Percentiles rank a stretch among this genome's conserved stretches.
These are phyloP conservation scores for Apostichopus japonicus DNA, from an alignment of 35 echinoderm and acorn worm species.

Conservation along the genomic window DNA sequence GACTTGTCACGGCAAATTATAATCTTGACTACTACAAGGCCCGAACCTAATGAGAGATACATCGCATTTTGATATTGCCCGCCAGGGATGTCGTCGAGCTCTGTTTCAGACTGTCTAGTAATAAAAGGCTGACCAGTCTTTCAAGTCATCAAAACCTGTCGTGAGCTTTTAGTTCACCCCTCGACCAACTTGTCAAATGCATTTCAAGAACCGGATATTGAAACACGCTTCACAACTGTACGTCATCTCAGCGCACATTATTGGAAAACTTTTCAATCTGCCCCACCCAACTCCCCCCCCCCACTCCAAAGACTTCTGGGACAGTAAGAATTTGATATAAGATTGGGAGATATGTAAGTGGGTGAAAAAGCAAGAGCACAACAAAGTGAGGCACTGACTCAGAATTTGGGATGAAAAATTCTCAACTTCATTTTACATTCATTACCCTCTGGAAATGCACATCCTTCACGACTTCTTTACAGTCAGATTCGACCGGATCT, in stretches of 20 bases:
- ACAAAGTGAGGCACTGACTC: not conserved
- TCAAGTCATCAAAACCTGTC: constrained; percentile 27
- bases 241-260: constrained; percentile 23
- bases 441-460: not conserved
- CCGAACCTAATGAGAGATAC: not conserved
- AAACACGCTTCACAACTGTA: constrained; percentile 2
- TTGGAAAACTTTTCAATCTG: not conserved
- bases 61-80: not conserved
- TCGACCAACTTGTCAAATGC: constrained; percentile 1
- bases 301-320: not conserved
- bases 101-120: not conserved
- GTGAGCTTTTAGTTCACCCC: not conserved
- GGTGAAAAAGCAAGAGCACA: not conserved
- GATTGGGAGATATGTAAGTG: not conserved
- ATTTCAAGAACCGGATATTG: constrained; percentile 30
- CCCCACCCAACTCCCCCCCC: too few relatives aligned
- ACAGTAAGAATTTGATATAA: not conserved
- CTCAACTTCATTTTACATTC: not conserved
- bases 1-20: not conserved
- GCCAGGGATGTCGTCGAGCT: not conserved
- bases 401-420: not conserved
- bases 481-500: too few relatives aligned
- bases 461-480: too few relatives aligned
- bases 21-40: not conserved
- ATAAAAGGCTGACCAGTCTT: constrained; percentile 17